Evolutionary conservation across 2,113 vertebrate genomes (phyloP).

Genomic region (Tursiops truncatus): DNA sequence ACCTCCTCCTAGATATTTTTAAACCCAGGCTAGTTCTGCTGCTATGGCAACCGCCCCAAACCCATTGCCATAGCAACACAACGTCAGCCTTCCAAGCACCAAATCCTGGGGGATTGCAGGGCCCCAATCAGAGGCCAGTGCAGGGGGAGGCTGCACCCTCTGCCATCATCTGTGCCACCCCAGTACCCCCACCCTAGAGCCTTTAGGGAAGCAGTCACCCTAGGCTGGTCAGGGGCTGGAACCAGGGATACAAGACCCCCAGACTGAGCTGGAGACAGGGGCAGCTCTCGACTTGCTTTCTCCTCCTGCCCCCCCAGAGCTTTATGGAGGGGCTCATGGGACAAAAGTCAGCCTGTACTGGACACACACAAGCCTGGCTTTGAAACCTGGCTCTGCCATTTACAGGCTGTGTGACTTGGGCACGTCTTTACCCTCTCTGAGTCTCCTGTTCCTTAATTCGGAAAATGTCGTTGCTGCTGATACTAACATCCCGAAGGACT

Average conservation of each 20-base stretch:
- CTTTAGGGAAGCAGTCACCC: background rate
- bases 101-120: constrained; percentile 75
- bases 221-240: background rate
- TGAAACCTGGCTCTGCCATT: background rate
- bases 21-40: constrained; percentile 79
- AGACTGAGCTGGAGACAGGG: background rate
- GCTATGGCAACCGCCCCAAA: constrained; percentile 80
- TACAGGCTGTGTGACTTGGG: background rate
- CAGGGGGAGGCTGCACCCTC: constrained; percentile 49
- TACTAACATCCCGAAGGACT: background rate
- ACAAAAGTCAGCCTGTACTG: background rate
- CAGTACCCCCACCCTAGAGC: constrained; percentile 57
- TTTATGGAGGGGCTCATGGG: background rate
- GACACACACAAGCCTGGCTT: background rate
- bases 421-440: constrained; percentile 20
- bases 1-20: constrained; percentile 81
- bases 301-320: background rate
- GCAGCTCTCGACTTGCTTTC: background rate
- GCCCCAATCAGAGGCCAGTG: constrained; percentile 66
- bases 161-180: constrained; percentile 55
- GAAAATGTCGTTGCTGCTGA: background rate
- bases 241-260: background rate
- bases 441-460: background rate
- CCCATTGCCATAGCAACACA: constrained; percentile 79
- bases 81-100: constrained; percentile 79